Evolutionary conservation across 2,113 vertebrate genomes (phyloP).

Genomic region (Oxyura jamaicensis): DNA sequence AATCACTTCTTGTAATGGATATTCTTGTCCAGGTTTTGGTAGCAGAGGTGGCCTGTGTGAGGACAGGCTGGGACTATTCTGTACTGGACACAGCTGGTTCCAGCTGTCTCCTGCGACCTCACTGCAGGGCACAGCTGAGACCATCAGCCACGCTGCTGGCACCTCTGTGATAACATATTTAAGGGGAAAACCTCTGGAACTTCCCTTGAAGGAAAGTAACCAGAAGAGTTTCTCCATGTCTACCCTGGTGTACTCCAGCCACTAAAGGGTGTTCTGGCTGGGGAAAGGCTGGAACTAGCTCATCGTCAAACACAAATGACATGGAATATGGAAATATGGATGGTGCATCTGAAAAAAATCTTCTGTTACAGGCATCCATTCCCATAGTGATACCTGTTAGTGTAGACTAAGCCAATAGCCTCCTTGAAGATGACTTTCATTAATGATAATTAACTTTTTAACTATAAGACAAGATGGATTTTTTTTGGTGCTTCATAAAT

Average conservation of each 20-base stretch:
- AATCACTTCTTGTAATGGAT: background rate
- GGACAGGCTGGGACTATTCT: background rate
- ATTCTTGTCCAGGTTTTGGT: background rate
- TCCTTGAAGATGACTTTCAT: background rate
- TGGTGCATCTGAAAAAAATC: background rate
- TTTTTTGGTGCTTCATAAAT: background rate
- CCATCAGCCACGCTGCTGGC: background rate
- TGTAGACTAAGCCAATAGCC: background rate
- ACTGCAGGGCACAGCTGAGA: background rate
- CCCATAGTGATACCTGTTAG: background rate
- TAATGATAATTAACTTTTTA: background rate
- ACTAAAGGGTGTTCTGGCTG: background rate
- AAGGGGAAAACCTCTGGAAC: background rate
- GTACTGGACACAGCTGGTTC: background rate
- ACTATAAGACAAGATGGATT: background rate
- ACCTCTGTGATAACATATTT: background rate
- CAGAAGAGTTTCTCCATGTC: background rate
- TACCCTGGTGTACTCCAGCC: background rate
- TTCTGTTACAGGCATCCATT: background rate
- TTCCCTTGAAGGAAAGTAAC: background rate
- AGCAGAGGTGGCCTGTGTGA: background rate
- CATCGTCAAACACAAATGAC: rapidly evolving
- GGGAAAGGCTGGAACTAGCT: background rate
- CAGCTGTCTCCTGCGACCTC: background rate
- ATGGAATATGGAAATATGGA: no score